phyloP scores from a whole-genome alignment of 2,113 vertebrate species.

The Oplegnathus fasciatus region DNA sequence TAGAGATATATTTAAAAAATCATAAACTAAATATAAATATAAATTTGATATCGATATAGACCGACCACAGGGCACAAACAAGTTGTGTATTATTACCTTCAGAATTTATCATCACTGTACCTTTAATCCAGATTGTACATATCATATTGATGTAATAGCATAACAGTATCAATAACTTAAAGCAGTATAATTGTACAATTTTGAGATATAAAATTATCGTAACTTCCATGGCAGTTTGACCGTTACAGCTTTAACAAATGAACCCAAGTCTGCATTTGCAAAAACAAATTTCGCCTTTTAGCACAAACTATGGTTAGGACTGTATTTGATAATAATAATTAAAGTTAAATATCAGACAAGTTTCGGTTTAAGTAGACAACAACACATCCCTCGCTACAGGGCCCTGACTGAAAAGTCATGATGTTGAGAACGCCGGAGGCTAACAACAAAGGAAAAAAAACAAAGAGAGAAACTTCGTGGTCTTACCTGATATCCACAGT shows the following conservation, averaged over 20 bases:
- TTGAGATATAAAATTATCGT: neutral
- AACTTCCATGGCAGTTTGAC: neutral
- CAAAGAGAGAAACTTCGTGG: neutral
- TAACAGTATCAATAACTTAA: neutral
- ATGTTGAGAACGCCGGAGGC: neutral
- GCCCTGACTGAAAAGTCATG: neutral
- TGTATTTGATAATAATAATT: neutral
- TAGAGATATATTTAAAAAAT: no score
- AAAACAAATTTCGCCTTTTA: neutral
- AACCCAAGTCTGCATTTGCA: neutral
- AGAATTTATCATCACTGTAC: neutral
- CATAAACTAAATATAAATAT: neutral
- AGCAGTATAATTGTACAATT: neutral
- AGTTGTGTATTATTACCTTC: neutral
- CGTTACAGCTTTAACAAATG: neutral
- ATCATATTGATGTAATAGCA: neutral
- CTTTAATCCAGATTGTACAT: neutral
- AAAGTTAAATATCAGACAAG: neutral
- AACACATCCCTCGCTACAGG: slow-evolving; percentile 9
- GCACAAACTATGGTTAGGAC: neutral
- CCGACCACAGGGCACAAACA: neutral
- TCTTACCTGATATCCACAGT: slow-evolving; percentile 73
- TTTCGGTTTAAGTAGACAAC: neutral
- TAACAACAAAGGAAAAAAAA: neutral
- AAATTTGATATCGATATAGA: neutral